Conservation (phyloP, 2,113 vertebrate genomes). For the Lepus timidus region DNA sequence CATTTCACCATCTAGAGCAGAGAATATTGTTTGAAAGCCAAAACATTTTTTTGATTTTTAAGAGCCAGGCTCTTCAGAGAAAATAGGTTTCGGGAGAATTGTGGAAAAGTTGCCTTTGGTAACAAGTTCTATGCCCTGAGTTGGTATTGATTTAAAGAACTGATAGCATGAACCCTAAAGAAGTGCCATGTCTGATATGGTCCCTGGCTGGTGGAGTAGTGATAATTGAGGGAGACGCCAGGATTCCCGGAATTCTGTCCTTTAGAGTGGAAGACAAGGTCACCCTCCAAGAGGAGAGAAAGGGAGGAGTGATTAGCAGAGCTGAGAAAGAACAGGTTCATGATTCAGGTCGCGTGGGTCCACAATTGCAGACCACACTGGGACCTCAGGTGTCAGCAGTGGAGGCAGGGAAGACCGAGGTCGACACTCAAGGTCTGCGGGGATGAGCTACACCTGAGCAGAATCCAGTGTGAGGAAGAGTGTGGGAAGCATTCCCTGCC, state of each 20-base stretch:
- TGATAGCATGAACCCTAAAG: not conserved
- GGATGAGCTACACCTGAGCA: not conserved
- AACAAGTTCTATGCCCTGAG: not conserved
- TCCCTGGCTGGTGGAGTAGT: not conserved
- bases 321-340: not conserved
- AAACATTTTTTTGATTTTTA: constrained; percentile 51
- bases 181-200: not conserved
- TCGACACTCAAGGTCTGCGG: not conserved
- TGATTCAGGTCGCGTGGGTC: not conserved
- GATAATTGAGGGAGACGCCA: not conserved
- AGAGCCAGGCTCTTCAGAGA: constrained; percentile 3
- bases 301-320: not conserved
- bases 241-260: not conserved
- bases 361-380: not conserved
- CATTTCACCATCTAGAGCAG: not conserved
- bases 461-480: not conserved
- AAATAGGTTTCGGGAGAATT: not conserved
- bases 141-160: not conserved
- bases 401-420: not conserved
- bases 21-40: constrained; percentile 23
- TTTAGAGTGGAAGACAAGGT: not conserved
- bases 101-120: not conserved
- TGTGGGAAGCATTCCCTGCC: not conserved
- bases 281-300: not conserved
- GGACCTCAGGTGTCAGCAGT: not conserved